These are phyloP conservation scores for Lerista edwardsae DNA, from an alignment of 2,797 vertebrate genomes.

Conservation along the genomic window DNA sequence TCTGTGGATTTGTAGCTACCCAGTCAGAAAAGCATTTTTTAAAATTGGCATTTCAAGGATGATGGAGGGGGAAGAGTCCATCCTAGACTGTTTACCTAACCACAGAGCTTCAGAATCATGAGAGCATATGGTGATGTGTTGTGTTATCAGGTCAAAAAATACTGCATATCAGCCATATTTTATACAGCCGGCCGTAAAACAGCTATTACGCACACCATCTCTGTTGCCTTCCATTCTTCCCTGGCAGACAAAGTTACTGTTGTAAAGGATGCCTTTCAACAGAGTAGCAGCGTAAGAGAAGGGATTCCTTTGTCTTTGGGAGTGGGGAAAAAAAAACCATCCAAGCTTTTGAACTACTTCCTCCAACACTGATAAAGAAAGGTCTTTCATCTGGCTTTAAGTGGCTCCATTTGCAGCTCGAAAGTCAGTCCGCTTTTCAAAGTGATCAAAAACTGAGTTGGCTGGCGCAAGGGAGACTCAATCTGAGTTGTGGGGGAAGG, in stretches of 20 bases:
- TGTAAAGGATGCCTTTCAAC: slow-evolving; percentile 62
- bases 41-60: too few relatives aligned
- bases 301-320: slow-evolving; percentile 14
- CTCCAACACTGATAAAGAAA: slow-evolving; percentile 65
- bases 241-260: slow-evolving; percentile 55
- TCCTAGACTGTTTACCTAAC: too few relatives aligned
- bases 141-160: too few relatives aligned
- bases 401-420: slow-evolving; percentile 61
- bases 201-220: slow-evolving; percentile 56
- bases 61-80: too few relatives aligned
- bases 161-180: slow-evolving; percentile 31
- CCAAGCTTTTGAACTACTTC: slow-evolving; percentile 67
- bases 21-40: slow-evolving; percentile 54
- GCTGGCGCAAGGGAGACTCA: slow-evolving; percentile 51
- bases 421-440: slow-evolving; percentile 59
- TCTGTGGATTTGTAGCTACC: background rate
- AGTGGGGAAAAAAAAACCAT: slow-evolving; percentile 42
- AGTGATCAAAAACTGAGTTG: slow-evolving; percentile 56
- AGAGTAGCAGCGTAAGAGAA: slow-evolving; percentile 48
- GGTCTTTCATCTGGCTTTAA: slow-evolving; percentile 66
- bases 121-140: too few relatives aligned
- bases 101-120: too few relatives aligned
- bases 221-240: slow-evolving; percentile 55
- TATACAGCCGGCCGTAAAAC: slow-evolving; percentile 52
- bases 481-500: slow-evolving; percentile 43